Evolutionary conservation across 2,113 vertebrate species (phyloP).

Genomic region (Euleptes europaea): DNA sequence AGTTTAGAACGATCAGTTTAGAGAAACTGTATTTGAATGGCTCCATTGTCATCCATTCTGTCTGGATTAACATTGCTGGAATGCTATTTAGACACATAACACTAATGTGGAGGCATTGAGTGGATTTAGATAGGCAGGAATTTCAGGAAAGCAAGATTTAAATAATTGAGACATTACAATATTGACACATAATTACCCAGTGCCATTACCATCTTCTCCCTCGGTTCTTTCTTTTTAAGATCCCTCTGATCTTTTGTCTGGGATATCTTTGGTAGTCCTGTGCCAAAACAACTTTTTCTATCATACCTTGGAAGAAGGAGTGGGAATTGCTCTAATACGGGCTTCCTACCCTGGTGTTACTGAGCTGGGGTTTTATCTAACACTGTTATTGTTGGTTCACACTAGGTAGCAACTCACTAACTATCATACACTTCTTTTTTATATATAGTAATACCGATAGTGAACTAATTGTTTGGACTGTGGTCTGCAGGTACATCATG

Average conservation of each 20-base stretch:
- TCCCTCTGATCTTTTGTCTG: background rate
- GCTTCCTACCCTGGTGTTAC: background rate
- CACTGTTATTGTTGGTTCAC: background rate
- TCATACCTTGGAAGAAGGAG: too few species aligned
- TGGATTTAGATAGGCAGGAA: background rate
- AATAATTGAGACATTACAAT: background rate
- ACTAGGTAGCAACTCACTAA: background rate
- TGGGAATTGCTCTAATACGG: background rate
- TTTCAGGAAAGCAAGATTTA: background rate
- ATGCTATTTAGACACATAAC: background rate
- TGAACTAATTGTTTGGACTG: background rate
- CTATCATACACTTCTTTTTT: background rate
- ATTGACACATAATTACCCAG: too few species aligned
- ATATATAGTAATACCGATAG: background rate
- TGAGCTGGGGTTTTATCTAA: background rate
- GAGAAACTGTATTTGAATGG: background rate
- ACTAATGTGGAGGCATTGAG: background rate
- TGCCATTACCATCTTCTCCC: background rate
- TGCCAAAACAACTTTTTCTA: background rate
- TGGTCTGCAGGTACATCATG: slow-evolving; percentile 71
- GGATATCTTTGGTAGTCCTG: background rate
- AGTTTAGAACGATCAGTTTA: background rate
- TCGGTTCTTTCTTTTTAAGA: too few species aligned
- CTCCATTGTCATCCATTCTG: background rate
- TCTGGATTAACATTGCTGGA: background rate